Conservation (phyloP, 2,888 invertebrate species). For the Watsonalla cultraria region DNA sequence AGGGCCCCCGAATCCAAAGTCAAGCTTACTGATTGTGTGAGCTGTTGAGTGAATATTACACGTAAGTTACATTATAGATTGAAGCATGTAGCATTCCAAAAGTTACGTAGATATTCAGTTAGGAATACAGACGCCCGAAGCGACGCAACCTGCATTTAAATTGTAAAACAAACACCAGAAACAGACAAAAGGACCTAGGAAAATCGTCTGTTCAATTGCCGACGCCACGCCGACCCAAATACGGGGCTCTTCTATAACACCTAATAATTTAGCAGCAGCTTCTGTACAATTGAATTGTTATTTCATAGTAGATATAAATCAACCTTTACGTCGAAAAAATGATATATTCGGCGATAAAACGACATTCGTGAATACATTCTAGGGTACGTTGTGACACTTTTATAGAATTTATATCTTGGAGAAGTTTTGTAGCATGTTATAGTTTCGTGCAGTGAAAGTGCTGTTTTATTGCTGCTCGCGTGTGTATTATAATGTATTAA, state of each 20-base stretch:
- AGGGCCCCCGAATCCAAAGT: too few relatives aligned
- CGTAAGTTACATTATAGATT: neutral
- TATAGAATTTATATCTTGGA: slow-evolving; percentile 28
- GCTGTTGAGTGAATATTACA: neutral
- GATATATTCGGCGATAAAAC: slow-evolving; percentile 61
- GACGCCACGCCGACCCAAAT: slow-evolving; percentile 26
- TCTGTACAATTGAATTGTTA: slow-evolving; percentile 50
- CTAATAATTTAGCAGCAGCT: slow-evolving; percentile 11
- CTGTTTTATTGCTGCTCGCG: slow-evolving; percentile 6
- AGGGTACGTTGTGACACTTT: slow-evolving; percentile 42
- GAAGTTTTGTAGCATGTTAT: slow-evolving; percentile 15
- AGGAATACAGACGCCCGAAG: slow-evolving; percentile 21
- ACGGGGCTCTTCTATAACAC: slow-evolving; percentile 7
- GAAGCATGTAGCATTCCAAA: neutral
- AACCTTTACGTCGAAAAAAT: slow-evolving; percentile 55
- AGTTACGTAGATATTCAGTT: neutral
- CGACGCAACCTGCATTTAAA: slow-evolving; percentile 45
- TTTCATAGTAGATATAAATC: slow-evolving; percentile 52
- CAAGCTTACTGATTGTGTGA: too few relatives aligned
- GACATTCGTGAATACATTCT: slow-evolving; percentile 58
- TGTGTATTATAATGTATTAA: neutral
- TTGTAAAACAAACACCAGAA: slow-evolving; percentile 45
- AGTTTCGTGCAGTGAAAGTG: slow-evolving; percentile 16
- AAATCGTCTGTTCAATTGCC: slow-evolving; percentile 28
- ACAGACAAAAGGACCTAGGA: slow-evolving; percentile 42